Percentiles rank a stretch among this genome's conserved stretches.
These are phyloP conservation scores for Papilio glaucus DNA, from an alignment of 1,140 invertebrate genomes.

Conservation along the genomic window DNA sequence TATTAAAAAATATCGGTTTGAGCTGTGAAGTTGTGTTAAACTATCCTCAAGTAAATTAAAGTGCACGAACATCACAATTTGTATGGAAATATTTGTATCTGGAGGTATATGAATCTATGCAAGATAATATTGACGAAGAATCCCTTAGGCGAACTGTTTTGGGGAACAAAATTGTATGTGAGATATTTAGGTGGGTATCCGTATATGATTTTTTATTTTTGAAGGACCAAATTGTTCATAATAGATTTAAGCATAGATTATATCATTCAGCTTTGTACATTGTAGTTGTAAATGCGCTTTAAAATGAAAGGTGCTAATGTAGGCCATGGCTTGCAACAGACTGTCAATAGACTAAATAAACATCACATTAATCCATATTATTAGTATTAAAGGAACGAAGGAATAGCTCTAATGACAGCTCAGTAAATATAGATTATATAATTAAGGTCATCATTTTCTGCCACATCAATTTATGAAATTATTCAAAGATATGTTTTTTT, in stretches of 20 bases:
- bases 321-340: conserved; percentile 24
- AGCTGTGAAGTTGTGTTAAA: too few species aligned
- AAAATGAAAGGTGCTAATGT: conserved; percentile 28
- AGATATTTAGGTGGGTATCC: too few species aligned
- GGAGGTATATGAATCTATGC: too few species aligned
- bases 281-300: conserved; percentile 22
- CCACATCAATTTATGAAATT: neutral
- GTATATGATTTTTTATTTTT: neutral
- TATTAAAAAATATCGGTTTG: too few species aligned
- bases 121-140: too few species aligned
- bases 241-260: neutral
- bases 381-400: too few species aligned
- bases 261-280: conserved; percentile 11
- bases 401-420: neutral
- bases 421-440: neutral
- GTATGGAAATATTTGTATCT: too few species aligned
- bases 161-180: too few species aligned
- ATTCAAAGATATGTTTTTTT: neutral
- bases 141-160: too few species aligned
- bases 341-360: conserved; percentile 9
- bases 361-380: neutral
- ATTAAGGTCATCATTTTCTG: neutral
- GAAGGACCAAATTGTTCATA: conserved; percentile 33
- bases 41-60: too few species aligned
- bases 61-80: too few species aligned